Conservation (phyloP, 2,113 vertebrate species). For the Vulpes lagopus region DNA sequence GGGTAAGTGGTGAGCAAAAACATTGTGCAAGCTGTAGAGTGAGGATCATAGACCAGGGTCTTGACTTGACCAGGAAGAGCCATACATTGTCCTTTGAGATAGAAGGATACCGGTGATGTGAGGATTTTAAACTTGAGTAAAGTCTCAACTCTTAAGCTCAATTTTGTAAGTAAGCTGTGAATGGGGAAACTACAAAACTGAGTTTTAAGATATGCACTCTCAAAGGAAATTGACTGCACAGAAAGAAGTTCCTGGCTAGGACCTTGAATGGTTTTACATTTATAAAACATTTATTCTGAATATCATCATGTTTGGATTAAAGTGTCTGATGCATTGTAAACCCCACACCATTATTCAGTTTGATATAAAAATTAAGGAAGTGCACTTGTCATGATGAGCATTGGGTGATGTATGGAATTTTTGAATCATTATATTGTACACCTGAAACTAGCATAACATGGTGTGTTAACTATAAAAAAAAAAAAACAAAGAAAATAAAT, state of each 20-base stretch:
- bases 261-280: not conserved
- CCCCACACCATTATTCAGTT: not conserved
- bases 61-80: not conserved
- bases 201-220: not conserved
- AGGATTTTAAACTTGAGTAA: not conserved
- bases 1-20: too few relatives aligned
- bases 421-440: not conserved
- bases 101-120: rapidly evolving
- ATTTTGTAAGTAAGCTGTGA: not conserved
- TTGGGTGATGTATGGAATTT: not conserved
- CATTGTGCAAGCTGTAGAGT: rapidly evolving
- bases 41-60: rapidly evolving
- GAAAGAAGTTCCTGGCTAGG: not conserved
- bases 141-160: too few relatives aligned
- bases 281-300: not conserved
- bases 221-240: not conserved
- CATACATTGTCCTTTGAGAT: rapidly evolving
- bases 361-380: not conserved
- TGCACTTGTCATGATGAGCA: not conserved
- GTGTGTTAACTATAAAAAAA: not conserved
- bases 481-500: not conserved
- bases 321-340: not conserved
- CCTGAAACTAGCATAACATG: not conserved
- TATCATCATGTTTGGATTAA: not conserved
- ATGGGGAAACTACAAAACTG: not conserved